phyloP scores from a whole-genome alignment of 2,888 invertebrate genomes.

The Platycnemis pennipes region DNA sequence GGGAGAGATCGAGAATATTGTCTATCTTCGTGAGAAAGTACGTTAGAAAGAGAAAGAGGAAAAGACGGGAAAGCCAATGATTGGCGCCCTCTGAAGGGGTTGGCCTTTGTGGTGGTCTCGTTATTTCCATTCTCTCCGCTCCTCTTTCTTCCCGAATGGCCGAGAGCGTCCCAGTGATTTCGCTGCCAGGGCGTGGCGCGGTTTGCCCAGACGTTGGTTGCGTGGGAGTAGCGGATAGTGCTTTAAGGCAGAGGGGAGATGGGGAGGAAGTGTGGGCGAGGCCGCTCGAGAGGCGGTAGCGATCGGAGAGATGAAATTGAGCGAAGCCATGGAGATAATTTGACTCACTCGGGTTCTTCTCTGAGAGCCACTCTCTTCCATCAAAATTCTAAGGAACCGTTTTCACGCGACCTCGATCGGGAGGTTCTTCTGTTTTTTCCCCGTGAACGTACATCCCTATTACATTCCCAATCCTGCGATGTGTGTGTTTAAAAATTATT shows the following conservation, averaged over 20 bases:
- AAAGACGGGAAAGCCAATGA: conserved; percentile 8
- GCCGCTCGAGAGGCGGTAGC: not conserved
- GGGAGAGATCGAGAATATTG: too few relatives aligned
- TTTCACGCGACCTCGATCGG: not conserved
- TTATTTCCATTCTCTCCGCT: not conserved
- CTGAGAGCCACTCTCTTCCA: not conserved
- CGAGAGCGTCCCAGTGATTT: not conserved
- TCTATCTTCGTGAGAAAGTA: too few relatives aligned
- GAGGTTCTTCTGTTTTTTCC: not conserved
- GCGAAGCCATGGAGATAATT: not conserved
- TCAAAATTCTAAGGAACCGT: not conserved
- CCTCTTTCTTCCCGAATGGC: not conserved
- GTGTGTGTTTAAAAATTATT: too few relatives aligned
- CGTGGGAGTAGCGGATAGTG: not conserved
- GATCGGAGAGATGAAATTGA: not conserved
- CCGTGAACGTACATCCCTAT: too few relatives aligned
- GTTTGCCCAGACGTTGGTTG: not conserved
- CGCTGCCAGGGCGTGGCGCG: not conserved
- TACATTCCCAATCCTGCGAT: too few relatives aligned
- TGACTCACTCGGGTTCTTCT: not conserved
- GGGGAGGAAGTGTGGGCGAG: not conserved
- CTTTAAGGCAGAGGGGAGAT: not conserved
- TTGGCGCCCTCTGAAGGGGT: not conserved
- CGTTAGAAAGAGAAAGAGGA: too few relatives aligned
- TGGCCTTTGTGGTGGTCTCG: not conserved